Base-by-base conservation (phyloP, 2,888 invertebrate genomes). In the Fragum sueziense region DNA sequence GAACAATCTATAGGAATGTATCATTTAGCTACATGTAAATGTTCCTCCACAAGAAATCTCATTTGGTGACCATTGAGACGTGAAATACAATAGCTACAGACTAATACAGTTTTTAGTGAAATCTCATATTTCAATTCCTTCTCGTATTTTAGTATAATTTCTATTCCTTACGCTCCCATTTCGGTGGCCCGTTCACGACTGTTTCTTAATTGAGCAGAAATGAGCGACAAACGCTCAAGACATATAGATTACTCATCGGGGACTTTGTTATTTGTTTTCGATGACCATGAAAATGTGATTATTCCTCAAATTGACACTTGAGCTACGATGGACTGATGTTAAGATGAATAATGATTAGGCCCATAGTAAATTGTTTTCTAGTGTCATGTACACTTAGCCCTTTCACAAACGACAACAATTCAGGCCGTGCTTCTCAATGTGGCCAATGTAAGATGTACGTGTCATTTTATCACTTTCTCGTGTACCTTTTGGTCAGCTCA, bases 181-280 rank as follows among this genome's bases (percentile, higher is more conserved):
- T 57, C 57, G 27, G 9, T 57, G 27, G 9, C 57, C 57, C 29
- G 25, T 57, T 57, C 57, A 57, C 29, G 57, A 57, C 17, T 29
- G 57, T 57, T 57, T 57, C 57, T 29, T 57, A 57, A 57, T 57
- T 57, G 57, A 57, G 27, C 57, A 29, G 57, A 57, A 57, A 57
- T 57, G 57, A 57, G 57, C 57, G 57, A 29, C 57, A 57, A 57
- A 14, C 14, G 29, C 27, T 57, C 57, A 57, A 57, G 57, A 57
- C 57, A 57, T 25, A 57, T 57, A 29, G 57, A 57, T 57, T 57
- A 57, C 57, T 57, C 57, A 25, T 20, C 27, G 27, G 22, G 57
- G 57, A 9, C 57, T 27, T 6, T 17, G 25, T 57, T 57, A 57
- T 57, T 57, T 57, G 57, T 57, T 57, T 57, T 57, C 57, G 57